Conservation (phyloP, 1,140 invertebrate species). For the Pygmarrhopalites habei region DNA sequence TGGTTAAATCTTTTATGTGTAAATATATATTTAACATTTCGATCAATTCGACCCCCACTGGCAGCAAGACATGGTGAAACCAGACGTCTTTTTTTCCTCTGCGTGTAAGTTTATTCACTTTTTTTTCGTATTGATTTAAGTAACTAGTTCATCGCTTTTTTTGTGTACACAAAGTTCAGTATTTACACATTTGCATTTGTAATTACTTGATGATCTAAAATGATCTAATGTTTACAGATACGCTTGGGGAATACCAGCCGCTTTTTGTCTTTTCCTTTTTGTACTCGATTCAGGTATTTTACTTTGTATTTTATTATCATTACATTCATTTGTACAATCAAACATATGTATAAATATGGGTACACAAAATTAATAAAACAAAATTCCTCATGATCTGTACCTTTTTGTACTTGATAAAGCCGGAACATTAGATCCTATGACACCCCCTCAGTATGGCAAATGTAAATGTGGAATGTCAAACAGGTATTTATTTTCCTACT, state of each 20-base stretch:
- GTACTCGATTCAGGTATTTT: slow-evolving; percentile 16
- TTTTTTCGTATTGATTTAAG: slow-evolving; percentile 5
- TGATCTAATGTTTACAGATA: slow-evolving; percentile 34
- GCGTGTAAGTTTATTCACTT: slow-evolving; percentile 26
- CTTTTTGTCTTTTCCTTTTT: slow-evolving; percentile 35
- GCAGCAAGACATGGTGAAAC: slow-evolving; percentile 34
- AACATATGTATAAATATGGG: neutral
- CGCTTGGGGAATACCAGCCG: slow-evolving; percentile 36
- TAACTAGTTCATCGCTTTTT: neutral
- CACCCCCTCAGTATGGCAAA: slow-evolving; percentile 30
- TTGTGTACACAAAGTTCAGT: neutral
- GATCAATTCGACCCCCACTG: slow-evolving; percentile 32
- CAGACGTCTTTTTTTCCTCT: slow-evolving; percentile 32
- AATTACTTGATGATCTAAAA: no score
- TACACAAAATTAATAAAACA: no score
- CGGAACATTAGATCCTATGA: slow-evolving; percentile 34
- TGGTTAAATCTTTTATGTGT: slow-evolving; percentile 38
- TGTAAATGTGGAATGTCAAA: slow-evolving; percentile 33
- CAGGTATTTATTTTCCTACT: no score
- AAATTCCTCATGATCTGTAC: no score
- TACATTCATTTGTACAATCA: neutral
- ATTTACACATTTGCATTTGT: no score
- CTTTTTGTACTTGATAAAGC: neutral
- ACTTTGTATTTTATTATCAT: no score
- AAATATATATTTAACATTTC: slow-evolving; percentile 37